Evolutionary conservation across 30 jellyfish, hydroid and myxozoan genomes (phyloP).

Genomic region (Pelagia noctiluca): DNA sequence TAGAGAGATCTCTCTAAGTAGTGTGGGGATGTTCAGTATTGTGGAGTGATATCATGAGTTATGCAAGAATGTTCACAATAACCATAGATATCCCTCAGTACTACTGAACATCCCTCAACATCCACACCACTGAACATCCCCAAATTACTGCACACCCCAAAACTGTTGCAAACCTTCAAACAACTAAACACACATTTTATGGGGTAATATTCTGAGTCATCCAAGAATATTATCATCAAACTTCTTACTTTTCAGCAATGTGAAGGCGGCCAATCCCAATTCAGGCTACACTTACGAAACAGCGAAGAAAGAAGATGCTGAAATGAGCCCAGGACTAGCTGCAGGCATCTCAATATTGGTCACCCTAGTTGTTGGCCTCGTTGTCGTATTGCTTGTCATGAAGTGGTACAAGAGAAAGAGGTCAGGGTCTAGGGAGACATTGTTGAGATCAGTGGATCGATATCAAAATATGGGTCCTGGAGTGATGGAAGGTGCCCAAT

Average conservation of each 20-base stretch:
- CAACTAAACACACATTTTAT: no score
- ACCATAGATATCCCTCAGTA: no score
- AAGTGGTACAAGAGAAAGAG: conserved; percentile 51
- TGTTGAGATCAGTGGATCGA: conserved; percentile 43
- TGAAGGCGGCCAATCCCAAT: conserved; percentile 7
- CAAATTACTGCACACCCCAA: no score
- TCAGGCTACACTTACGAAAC: conserved; percentile 9
- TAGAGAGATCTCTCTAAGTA: no score
- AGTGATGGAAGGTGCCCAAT: conserved; percentile 36
- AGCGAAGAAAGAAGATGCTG: background rate
- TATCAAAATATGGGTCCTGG: conserved; percentile 43
- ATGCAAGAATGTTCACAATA: no score
- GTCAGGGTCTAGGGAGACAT: conserved; percentile 33
- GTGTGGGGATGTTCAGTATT: no score
- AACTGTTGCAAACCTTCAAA: no score
- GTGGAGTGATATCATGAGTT: no score
- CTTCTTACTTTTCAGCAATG: conserved; percentile 32
- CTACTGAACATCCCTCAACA: no score
- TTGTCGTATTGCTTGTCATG: conserved; percentile 49
- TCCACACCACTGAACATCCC: no score
- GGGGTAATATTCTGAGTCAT: no score
- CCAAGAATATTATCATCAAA: no score
- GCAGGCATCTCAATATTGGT: conserved; percentile 58
- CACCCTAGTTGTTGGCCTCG: conserved; percentile 44
- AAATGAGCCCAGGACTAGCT: conserved; percentile 65